phyloP scores from a whole-genome alignment of 2,113 vertebrate genomes.

The Edolisoma coerulescens region DNA sequence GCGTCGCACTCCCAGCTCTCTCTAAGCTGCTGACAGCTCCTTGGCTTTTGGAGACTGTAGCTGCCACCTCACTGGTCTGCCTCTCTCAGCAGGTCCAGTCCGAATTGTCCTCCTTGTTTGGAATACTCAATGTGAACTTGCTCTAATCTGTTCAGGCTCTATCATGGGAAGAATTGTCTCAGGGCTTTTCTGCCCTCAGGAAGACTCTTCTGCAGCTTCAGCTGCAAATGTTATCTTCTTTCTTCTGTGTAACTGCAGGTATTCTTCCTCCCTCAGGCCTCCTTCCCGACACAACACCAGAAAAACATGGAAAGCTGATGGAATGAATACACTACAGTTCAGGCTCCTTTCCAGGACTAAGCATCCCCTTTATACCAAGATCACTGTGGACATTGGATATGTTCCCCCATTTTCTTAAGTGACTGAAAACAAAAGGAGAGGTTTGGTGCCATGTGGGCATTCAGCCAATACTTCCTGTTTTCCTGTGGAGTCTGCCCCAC shows the following conservation, averaged over 20 bases:
- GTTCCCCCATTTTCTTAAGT: neutral
- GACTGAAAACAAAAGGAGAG: neutral
- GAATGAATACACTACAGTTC: conserved; percentile 74
- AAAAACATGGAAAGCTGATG: conserved; percentile 69
- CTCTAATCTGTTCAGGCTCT: neutral
- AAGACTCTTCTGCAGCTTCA: neutral
- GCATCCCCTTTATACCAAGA: conserved; percentile 65
- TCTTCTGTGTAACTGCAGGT: neutral
- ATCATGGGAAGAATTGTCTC: neutral
- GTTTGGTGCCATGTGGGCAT: neutral
- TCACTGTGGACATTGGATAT: conserved; percentile 68
- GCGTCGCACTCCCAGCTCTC: neutral
- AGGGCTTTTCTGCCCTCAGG: neutral
- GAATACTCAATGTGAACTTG: neutral
- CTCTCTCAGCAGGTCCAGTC: neutral
- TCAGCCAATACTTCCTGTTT: neutral
- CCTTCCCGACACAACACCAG: conserved; percentile 18
- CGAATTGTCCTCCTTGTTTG: neutral
- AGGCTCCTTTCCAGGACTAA: conserved; percentile 57
- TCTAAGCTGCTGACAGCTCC: neutral
- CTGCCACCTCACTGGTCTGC: neutral
- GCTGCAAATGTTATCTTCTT: neutral
- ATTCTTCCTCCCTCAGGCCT: conserved; percentile 1
- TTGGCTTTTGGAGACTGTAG: neutral
- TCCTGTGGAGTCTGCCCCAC: neutral